phyloP scores from a whole-genome alignment of 1,140 invertebrate genomes.

The Drosophila takahashii region DNA sequence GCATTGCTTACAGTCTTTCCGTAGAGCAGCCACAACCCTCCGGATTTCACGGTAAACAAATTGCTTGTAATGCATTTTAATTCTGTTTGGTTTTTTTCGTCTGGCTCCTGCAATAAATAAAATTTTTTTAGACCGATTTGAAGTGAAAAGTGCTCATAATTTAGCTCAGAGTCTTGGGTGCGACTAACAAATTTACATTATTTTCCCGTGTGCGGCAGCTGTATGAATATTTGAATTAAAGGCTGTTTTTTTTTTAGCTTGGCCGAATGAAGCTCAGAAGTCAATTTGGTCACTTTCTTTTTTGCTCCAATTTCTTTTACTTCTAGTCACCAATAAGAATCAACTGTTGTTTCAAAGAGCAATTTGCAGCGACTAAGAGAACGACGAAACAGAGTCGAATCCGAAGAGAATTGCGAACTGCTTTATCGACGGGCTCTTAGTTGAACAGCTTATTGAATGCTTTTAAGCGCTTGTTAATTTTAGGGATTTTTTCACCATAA shows the following conservation, averaged over 20 bases:
- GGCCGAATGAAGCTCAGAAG: not conserved
- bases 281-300: slow-evolving; percentile 4
- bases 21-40: slow-evolving; percentile 14
- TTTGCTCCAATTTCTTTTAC: not conserved
- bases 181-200: slow-evolving; percentile 28
- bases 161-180: slow-evolving; percentile 8
- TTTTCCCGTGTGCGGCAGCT: slow-evolving; percentile 15
- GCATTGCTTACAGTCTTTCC: slow-evolving; percentile 21
- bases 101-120: slow-evolving; percentile 35
- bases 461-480: not conserved
- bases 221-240: slow-evolving; percentile 13
- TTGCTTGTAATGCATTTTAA: slow-evolving; percentile 47
- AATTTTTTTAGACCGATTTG: slow-evolving; percentile 6
- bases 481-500: not conserved
- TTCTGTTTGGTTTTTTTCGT: slow-evolving; percentile 14
- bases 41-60: slow-evolving; percentile 34
- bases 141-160: slow-evolving; percentile 17
- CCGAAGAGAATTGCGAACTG: slow-evolving; percentile 20
- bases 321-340: slow-evolving; percentile 32
- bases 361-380: slow-evolving; percentile 2
- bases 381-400: not conserved
- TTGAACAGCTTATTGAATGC: not conserved
- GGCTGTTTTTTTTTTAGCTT: not conserved
- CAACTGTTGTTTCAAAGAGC: slow-evolving; percentile 3
- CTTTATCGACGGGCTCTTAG: slow-evolving; percentile 26